Percentiles rank a stretch among this genome's conserved stretches.
Conservation (phyloP, 2,113 vertebrate genomes). For the Eonycteris spelaea region DNA sequence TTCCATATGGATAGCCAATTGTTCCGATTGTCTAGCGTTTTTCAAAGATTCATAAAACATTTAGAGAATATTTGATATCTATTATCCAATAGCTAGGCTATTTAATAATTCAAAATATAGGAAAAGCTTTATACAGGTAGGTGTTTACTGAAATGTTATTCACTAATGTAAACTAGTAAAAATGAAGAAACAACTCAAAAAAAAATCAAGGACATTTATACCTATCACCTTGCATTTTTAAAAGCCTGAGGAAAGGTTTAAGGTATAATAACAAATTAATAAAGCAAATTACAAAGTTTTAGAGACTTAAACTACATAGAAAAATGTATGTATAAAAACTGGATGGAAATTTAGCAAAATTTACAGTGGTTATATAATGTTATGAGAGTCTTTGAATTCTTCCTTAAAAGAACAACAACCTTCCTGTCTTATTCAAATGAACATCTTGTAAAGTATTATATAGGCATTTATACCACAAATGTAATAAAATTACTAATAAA, state of each 20-base stretch:
- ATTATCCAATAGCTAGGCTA: background rate
- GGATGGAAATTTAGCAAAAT: background rate
- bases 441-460: background rate
- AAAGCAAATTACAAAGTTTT: background rate
- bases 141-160: background rate
- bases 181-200: background rate
- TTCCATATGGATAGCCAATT: background rate
- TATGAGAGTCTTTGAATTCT: background rate
- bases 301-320: background rate
- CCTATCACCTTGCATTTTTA: background rate
- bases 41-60: constrained; percentile 4
- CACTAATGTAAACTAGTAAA: background rate
- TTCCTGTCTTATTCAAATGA: background rate
- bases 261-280: background rate
- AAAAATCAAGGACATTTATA: background rate
- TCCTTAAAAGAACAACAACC: background rate
- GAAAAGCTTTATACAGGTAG: background rate
- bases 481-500: background rate
- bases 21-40: background rate
- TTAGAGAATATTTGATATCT: constrained; percentile 36
- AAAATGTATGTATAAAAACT: background rate
- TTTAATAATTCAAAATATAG: background rate
- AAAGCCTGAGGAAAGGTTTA: background rate
- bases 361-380: background rate
- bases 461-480: background rate